Conservation (phyloP, 2,113 vertebrate species). For the Lagopus muta region DNA sequence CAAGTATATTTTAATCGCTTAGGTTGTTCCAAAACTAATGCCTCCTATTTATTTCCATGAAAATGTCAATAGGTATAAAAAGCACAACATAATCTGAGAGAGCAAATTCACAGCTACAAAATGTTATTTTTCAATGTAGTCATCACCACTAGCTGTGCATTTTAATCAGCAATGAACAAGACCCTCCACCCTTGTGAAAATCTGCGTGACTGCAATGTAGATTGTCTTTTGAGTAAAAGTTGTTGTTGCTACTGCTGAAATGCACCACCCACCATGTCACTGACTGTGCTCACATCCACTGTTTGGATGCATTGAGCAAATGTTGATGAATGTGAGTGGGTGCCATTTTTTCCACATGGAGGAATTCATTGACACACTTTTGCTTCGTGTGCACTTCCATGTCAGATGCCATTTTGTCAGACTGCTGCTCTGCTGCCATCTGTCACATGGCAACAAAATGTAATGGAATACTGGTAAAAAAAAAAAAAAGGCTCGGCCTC, state of each 20-base stretch:
- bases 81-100: neutral
- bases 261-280: neutral
- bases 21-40: no score
- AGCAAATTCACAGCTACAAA: neutral
- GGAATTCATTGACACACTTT: neutral
- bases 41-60: neutral
- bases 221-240: no score
- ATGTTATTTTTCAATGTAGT: neutral
- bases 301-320: neutral
- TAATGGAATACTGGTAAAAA: neutral
- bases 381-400: neutral
- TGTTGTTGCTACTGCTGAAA: no score
- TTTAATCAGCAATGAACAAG: neutral
- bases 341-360: neutral
- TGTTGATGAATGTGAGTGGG: neutral
- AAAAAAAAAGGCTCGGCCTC: neutral
- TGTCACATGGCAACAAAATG: neutral
- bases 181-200: no score
- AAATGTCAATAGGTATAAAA: neutral
- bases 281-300: neutral
- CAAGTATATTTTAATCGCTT: neutral
- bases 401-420: neutral
- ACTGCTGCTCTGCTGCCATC: neutral
- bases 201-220: neutral
- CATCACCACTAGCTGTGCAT: neutral